Evolutionary conservation across 2,888 invertebrate genomes (phyloP), one percentile per base, ranked within the genome.

Genomic region (Noctua pronuba): DNA sequence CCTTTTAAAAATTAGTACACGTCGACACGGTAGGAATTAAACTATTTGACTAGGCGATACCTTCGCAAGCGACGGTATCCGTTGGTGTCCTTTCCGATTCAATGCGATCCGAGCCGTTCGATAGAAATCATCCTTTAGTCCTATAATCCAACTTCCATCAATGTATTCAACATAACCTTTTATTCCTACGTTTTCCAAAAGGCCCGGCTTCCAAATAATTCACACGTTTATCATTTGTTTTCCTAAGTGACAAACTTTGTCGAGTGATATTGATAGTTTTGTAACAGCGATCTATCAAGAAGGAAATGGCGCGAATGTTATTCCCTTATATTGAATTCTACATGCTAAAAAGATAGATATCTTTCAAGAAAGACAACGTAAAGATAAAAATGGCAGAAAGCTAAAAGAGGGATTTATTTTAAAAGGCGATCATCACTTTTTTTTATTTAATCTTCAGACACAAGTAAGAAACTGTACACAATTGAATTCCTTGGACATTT

Each of bases 191-290:
- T 24, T 41, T 41, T 0, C 3, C 28, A 28, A 52, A 58, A 35
- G 1, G 18, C 7, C 44, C 4, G 13, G 21, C 35, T 67, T 58
- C 21, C 38, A 64, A 80, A 71, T 68, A 72, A 80, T 84, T 75
- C 52, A 52, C 81, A 65, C 31, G 21, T n/a, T 38, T 52, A 31
- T 84, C 38, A 68, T 80, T 82, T 74, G 64, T 82, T 80, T 52
- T 46, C 52, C 10, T 72, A 69, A 55, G 68, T 65, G 72, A 69
- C 75, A 66, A 80, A 80, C 60, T 85, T 72, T 0, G 35, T 35
- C 24, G 38, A 69, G 65, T 74, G 82, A 72, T 71, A 79, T 84
- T 62, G 64, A 79, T 84, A 83, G 69, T 84, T 84, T 49, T 28
- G 58, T 31, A 60, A 62, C 66, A 80, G 21, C 60, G 5, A 85